Evolutionary conservation across 2,113 vertebrate species (phyloP), one percentile per base, ranked within the genome.

Genomic region (Laterallus jamaicensis): DNA sequence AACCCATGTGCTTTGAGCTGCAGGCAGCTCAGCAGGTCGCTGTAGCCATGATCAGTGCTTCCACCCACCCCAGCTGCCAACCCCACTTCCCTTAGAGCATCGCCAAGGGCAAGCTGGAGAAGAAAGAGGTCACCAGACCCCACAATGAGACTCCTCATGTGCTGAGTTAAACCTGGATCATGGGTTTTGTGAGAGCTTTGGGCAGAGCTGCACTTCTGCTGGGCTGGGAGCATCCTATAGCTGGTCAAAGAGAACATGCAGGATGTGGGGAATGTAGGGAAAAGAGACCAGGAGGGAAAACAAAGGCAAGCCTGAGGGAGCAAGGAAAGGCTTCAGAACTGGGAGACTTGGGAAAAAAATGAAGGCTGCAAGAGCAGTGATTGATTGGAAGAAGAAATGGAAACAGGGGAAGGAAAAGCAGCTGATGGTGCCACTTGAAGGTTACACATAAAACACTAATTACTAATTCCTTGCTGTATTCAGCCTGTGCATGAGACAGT

Each of bases 111-210:
- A 50, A 69, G 16, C 21, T 14, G 12, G 62, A 64, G 25, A 39
- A 68, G 32, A 17, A 63, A 59, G 13, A 60, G 7, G 26, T 12
- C 39, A 2, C 6, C 39, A 31, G 37, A 83, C 37, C 16, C 21
- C 22, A 11, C 2, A 1, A 15, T 8, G 21, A 55, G n/a, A 14
- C 44, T 35, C 26, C 14, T 59, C 3, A 1, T 6, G 7, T 44
- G 39, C 22, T 0, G 0, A 63, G n/a, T 32, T 11, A 40, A 28
- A 4, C 15, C 50, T 21, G 1, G 2, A 26, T 52, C 3, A 7
- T 16, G 9, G 28, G 12, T n/a, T 44, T 42, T 28, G 29, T 11
- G n/a, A 18, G 40, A 70, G 24, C 62, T 52, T 49, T 66, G 22
- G 32, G 15, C 32, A 58, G 63, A 47, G n/a, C 4, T 59, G 28